These are phyloP conservation scores for Rhegmatorhina hoffmannsi DNA, from an alignment of 2,113 vertebrate genomes.

Conservation along the genomic window DNA sequence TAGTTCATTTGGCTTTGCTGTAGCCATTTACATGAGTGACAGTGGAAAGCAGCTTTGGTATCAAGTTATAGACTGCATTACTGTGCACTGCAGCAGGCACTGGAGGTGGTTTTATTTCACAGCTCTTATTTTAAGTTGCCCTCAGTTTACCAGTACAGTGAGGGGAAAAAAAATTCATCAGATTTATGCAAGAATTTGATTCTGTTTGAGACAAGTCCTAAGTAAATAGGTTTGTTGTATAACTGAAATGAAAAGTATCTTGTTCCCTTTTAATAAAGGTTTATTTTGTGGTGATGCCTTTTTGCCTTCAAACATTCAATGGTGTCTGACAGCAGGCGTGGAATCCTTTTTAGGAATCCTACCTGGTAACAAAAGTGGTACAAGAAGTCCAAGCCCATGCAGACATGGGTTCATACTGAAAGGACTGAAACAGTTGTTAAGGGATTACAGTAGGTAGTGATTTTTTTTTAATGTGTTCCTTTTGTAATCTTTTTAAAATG, in stretches of 20 bases:
- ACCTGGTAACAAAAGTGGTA: not conserved
- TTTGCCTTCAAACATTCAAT: not conserved
- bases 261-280: not conserved
- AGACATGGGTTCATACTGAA: not conserved
- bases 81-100: not conserved
- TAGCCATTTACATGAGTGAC: not conserved
- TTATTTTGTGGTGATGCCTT: not conserved
- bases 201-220: not conserved
- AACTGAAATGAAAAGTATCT: not conserved
- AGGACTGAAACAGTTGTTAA: not conserved
- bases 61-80: not conserved
- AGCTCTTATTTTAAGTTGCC: not conserved
- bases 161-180: not conserved
- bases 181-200: not conserved
- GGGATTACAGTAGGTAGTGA: not conserved
- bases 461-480: not conserved
- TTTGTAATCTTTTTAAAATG: not conserved
- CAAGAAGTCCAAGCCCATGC: not conserved
- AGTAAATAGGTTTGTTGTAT: not conserved
- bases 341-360: not conserved
- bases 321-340: not conserved
- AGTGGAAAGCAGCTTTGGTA: not conserved
- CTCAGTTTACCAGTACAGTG: not conserved
- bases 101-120: not conserved
- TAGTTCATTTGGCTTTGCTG: slow-evolving; percentile 25